phyloP scores from a whole-genome alignment of 2,888 invertebrate genomes.

The Lissonota sp. region DNA sequence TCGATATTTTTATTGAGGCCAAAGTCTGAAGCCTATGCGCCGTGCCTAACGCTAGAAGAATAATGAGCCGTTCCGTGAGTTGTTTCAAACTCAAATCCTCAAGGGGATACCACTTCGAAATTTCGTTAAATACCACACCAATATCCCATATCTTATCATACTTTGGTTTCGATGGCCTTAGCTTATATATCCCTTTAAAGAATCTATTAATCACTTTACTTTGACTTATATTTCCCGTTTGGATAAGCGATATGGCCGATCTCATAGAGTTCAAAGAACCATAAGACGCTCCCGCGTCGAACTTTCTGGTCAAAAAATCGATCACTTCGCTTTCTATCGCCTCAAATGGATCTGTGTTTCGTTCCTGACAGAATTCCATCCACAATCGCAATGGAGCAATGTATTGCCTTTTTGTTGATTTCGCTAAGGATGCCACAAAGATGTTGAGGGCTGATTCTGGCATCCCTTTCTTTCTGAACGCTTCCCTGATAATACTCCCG shows the following conservation, averaged over 20 bases:
- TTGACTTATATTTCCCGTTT: slow-evolving; percentile 15
- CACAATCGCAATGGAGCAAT: slow-evolving; percentile 63
- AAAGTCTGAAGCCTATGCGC: slow-evolving; percentile 48
- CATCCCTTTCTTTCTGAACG: slow-evolving; percentile 24
- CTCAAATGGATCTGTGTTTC: slow-evolving; percentile 5
- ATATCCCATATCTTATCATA: slow-evolving; percentile 60
- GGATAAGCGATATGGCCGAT: slow-evolving; percentile 54
- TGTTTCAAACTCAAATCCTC: slow-evolving; percentile 21
- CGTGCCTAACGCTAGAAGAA: slow-evolving; percentile 25
- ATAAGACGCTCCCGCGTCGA: slow-evolving; percentile 53
- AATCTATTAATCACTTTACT: slow-evolving; percentile 31
- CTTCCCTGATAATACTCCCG: slow-evolving; percentile 42
- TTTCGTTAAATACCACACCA: slow-evolving; percentile 33
- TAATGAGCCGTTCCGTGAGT: slow-evolving; percentile 15
- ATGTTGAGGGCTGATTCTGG: slow-evolving; percentile 47
- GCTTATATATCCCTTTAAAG: slow-evolving; percentile 54
- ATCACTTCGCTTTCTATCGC: slow-evolving; percentile 29
- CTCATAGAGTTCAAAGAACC: slow-evolving; percentile 60
- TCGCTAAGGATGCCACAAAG: slow-evolving; percentile 62
- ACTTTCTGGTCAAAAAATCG: slow-evolving; percentile 55
- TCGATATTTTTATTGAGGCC: no score
- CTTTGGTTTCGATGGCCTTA: slow-evolving; percentile 52
- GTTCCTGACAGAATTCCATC: slow-evolving; percentile 58
- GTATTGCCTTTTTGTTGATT: slow-evolving; percentile 67
- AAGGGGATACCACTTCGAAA: not conserved